Evolutionary conservation across 2,113 vertebrate genomes (phyloP).

Genomic region (Ceratotherium simum): DNA sequence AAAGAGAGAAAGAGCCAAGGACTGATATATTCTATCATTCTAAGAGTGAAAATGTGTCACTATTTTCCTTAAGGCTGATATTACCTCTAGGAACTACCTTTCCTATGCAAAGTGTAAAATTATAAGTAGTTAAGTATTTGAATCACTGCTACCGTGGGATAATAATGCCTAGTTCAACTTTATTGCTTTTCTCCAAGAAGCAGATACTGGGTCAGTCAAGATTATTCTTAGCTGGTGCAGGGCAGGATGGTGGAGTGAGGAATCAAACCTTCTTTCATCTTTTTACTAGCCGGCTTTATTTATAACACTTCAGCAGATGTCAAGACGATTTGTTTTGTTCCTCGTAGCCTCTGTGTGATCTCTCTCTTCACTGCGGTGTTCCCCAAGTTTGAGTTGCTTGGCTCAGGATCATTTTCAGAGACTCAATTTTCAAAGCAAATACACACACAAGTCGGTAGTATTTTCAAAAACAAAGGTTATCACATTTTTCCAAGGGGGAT

Average conservation of each 20-base stretch:
- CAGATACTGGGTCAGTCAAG: background rate
- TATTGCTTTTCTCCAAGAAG: slow-evolving; percentile 47
- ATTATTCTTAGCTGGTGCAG: slow-evolving; percentile 5
- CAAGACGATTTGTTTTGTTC: slow-evolving; percentile 51
- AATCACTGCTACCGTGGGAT: background rate
- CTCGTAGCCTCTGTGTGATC: slow-evolving; percentile 38
- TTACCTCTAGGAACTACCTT: slow-evolving; percentile 1
- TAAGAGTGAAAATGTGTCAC: background rate
- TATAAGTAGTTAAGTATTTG: slow-evolving; percentile 16
- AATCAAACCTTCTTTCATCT: slow-evolving; percentile 58
- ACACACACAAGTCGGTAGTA: slow-evolving; percentile 61
- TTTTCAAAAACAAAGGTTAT: slow-evolving; percentile 78
- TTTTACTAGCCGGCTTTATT: slow-evolving; percentile 54
- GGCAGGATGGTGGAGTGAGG: background rate
- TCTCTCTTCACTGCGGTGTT: slow-evolving; percentile 64
- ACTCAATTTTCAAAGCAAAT: slow-evolving; percentile 80
- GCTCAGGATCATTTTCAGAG: slow-evolving; percentile 72
- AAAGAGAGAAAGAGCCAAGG: background rate
- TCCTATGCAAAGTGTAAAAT: background rate
- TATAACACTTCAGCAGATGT: slow-evolving; percentile 68
- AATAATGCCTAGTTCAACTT: background rate
- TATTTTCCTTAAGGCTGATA: slow-evolving; percentile 10
- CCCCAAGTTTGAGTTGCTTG: slow-evolving; percentile 64
- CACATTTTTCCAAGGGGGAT: slow-evolving; percentile 63
- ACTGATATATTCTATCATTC: background rate